Evolutionary conservation across 2,888 invertebrate species (phyloP).

Genomic region (Argynnis bischoffii): DNA sequence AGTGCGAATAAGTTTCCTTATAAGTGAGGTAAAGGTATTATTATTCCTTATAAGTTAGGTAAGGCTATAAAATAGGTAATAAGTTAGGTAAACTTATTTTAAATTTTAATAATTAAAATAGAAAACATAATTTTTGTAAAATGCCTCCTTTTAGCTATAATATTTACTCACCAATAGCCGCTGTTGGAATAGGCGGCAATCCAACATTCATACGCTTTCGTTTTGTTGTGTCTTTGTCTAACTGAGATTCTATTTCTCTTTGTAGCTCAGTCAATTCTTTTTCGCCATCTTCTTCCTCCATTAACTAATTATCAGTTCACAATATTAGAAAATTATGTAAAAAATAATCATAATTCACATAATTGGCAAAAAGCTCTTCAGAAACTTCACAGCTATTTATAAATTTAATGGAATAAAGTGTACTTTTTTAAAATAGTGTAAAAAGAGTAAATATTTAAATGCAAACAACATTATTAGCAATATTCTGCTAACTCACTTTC

Average conservation of each 20-base stretch:
- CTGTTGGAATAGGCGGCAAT: constrained; percentile 34
- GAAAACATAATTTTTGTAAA: no score
- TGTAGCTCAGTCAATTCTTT: constrained; percentile 89
- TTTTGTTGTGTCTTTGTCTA: constrained; percentile 85
- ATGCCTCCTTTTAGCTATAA: no score
- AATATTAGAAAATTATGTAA: neutral
- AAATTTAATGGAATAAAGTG: neutral
- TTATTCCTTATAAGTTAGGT: no score
- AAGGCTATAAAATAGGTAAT: no score
- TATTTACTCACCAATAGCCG: constrained; percentile 11
- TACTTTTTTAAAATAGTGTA: constrained; percentile 1
- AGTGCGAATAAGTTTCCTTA: no score
- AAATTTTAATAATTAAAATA: no score
- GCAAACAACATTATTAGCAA: no score
- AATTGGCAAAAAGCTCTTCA: constrained; percentile 8
- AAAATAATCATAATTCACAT: no score
- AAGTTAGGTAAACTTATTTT: no score
- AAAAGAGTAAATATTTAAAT: neutral
- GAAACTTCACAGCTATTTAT: neutral
- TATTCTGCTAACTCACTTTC: constrained; percentile 76
- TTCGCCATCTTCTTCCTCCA: constrained; percentile 84
- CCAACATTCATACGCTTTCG: constrained; percentile 44
- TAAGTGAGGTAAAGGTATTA: no score
- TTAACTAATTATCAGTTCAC: constrained; percentile 54
- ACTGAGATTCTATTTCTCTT: constrained; percentile 90